Evolutionary conservation across 2,113 vertebrate genomes (phyloP).

Genomic region (Triplophysa siluroides): DNA sequence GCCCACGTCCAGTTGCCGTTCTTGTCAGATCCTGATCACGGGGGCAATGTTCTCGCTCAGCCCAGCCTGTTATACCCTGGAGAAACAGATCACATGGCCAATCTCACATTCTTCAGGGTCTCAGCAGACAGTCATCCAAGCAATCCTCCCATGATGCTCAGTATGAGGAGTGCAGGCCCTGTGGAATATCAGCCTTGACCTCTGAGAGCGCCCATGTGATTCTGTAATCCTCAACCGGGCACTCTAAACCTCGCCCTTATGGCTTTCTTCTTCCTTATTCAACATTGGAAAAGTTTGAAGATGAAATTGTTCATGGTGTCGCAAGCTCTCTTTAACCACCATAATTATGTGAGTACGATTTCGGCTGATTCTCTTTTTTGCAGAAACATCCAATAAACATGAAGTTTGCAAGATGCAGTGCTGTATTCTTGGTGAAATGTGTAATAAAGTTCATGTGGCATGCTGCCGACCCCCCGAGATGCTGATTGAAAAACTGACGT

Average conservation of each 20-base stretch:
- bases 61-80: conserved; percentile 19
- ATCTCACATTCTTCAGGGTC: conserved; percentile 54
- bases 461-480: no score
- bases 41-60: conserved; percentile 29
- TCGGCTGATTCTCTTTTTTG: not conserved
- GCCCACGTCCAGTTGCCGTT: not conserved
- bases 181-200: not conserved
- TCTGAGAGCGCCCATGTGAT: conserved; percentile 18
- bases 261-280: conserved; percentile 42
- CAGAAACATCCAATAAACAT: not conserved
- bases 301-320: conserved; percentile 43
- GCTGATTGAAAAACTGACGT: no score
- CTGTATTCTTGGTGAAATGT: not conserved
- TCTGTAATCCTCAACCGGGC: conserved; percentile 18
- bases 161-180: not conserved
- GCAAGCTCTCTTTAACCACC: conserved; percentile 37
- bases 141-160: conserved; percentile 18
- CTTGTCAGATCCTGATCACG: conserved; percentile 13
- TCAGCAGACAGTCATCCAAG: conserved; percentile 35
- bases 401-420: no score
- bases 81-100: conserved; percentile 54
- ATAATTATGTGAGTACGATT: conserved; percentile 47
- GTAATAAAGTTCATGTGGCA: no score
- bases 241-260: conserved; percentile 10
- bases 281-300: conserved; percentile 39